Evolutionary conservation across 2,888 invertebrate species (phyloP).

Genomic region (Drosophila kuntzei): DNA sequence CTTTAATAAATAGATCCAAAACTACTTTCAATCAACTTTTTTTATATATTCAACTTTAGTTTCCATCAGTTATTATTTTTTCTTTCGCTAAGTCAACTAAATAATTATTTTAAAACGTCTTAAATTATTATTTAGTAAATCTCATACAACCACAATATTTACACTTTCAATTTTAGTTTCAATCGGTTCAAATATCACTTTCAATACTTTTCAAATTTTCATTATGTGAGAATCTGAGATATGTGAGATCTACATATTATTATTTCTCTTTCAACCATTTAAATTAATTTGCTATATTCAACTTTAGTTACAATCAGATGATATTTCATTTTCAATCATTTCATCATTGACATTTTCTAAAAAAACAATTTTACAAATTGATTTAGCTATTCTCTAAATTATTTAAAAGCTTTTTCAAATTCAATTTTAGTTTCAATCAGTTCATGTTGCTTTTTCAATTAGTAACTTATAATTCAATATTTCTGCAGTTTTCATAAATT

Average conservation of each 20-base stretch:
- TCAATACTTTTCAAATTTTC: neutral
- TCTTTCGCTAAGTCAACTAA: neutral
- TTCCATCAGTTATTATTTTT: neutral
- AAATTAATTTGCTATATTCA: neutral
- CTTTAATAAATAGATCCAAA: neutral
- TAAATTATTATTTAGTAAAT: neutral
- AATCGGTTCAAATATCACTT: neutral
- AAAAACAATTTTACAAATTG: neutral
- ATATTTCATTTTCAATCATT: neutral
- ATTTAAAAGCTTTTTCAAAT: no score
- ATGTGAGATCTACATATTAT: no score
- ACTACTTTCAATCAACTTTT: no score
- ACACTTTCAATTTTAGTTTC: neutral
- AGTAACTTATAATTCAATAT: neutral
- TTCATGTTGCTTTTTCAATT: neutral
- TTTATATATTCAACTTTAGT: neutral
- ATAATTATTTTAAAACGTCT: neutral
- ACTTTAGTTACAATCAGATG: neutral
- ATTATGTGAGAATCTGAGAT: no score
- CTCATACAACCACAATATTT: neutral
- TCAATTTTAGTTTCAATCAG: neutral
- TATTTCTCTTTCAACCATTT: neutral
- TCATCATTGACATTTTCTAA: neutral
- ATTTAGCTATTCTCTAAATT: no score
- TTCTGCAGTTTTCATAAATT: neutral